Evolutionary conservation across 2,113 vertebrate genomes (phyloP), one percentile per base, ranked within the genome.

Genomic region (Athene cunicularia): DNA sequence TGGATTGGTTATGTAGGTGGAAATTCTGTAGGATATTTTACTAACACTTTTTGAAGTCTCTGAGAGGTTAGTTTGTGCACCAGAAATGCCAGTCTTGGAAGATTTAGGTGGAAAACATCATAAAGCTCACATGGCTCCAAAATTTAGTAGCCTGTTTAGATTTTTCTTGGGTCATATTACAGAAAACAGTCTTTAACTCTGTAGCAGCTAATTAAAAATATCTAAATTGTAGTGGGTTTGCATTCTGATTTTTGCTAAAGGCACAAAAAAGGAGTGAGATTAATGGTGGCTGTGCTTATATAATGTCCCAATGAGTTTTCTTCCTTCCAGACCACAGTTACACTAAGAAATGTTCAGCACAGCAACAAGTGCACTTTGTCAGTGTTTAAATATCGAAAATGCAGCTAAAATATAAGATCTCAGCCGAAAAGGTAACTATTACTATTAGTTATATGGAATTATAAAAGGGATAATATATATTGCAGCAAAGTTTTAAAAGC

Each of bases 21-120:
- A 83, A 94, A 79, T 88, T 83, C 76, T 90, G 39, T 86, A 45
- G 64, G 60, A 63, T 94, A 79, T 87, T 91, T 95, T 93, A 32
- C 71, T 88, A 66, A 75, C 60, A 19, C 13, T 90, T 90, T 90
- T 90, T 55, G 45, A 75, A 62, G 37, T 83, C 39, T 86, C 50
- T 76, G 50, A 70, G 86, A 68, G 41, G 58, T 86, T 92, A 43
- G 64, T 90, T 89, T 43, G 49, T 92, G 76, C 80, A 17, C 41
- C 86, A 45, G 86, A 91, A 96, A 91, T 88, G 72, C 45, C 62
- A 59, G 35, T 73, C 56, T 88, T 32, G 26, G 26, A 88, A 81
- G 64, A 72, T 13, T n/a, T 68, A 67, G 64, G 62, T 37, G 0
- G 5, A 90, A 84, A 83, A 39, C 39, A 52, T 53, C 50, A 17